These are phyloP conservation scores for Trachelipus rathkii DNA, from an alignment of 1,140 invertebrate genomes.

Conservation along the genomic window DNA sequence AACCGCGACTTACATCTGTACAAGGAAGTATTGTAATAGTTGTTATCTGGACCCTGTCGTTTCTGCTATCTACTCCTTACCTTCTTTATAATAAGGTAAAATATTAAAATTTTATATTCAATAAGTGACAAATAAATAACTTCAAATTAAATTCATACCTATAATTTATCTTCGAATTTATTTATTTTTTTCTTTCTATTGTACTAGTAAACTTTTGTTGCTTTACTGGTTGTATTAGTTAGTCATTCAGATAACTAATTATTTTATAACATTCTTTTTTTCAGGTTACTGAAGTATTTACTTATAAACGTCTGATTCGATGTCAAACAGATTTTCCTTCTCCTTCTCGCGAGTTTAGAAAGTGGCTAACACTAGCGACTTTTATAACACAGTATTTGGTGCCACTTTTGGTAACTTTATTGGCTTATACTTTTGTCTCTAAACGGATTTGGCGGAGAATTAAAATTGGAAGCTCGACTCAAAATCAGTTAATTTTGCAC, in stretches of 20 bases:
- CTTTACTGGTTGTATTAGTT: no score
- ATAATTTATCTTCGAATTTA: no score
- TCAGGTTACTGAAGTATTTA: conserved; percentile 46
- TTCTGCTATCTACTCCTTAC: conserved; percentile 54
- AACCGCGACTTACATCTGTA: conserved; percentile 50
- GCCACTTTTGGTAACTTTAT: conserved; percentile 53
- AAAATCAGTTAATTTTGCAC: conserved; percentile 46
- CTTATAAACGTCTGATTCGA: conserved; percentile 47
- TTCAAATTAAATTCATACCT: no score
- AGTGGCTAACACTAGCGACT: conserved; percentile 52
- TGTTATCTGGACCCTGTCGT: conserved; percentile 54
- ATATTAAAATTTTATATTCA: no score
- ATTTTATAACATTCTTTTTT: conserved; percentile 4
- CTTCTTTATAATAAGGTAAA: conserved; percentile 52
- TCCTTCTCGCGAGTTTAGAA: conserved; percentile 48
- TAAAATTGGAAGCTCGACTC: conserved; percentile 48
- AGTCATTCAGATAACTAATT: no score
- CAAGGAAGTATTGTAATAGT: conserved; percentile 51
- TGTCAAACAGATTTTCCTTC: conserved; percentile 52
- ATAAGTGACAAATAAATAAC: no score
- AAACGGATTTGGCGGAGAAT: conserved; percentile 50
- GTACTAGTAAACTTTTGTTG: no score
- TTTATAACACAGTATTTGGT: conserved; percentile 56
- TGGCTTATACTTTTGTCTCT: conserved; percentile 52
- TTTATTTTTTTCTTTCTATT: no score